A percentile compares a stretch with the other conserved stretches of the same genome.
Evolutionary conservation across 2,888 invertebrate genomes (phyloP).

Genomic region (Eupithecia inturbata): DNA sequence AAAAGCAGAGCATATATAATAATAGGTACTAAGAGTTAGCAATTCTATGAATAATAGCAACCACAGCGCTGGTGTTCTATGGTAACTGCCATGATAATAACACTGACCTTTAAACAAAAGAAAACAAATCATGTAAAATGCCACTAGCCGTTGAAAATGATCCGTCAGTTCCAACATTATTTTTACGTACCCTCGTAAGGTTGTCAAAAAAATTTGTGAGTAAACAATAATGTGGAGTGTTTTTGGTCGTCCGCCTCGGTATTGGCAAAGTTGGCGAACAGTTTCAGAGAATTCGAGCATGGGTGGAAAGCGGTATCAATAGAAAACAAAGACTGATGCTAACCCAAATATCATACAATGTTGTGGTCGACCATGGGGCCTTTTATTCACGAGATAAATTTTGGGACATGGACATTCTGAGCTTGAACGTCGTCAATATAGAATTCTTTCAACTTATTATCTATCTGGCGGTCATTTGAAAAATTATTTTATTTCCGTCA

Average conservation of each 20-base stretch:
- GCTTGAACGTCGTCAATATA: neutral
- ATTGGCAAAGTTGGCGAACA: conserved; percentile 15
- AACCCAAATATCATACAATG: neutral
- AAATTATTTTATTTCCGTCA: conserved; percentile 20
- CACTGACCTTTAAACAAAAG: neutral
- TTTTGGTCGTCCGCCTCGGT: conserved; percentile 15
- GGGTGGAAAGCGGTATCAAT: no score
- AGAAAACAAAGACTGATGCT: no score
- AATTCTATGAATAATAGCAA: no score
- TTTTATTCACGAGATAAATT: no score
- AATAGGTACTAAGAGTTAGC: no score
- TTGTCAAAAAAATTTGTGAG: neutral
- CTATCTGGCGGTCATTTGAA: neutral
- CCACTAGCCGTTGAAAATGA: neutral
- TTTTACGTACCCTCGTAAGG: conserved; percentile 8
- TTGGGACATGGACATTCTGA: neutral
- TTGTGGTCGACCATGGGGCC: neutral
- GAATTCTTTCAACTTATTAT: neutral
- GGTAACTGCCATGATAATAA: no score
- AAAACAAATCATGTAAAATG: neutral
- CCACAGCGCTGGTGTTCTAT: no score
- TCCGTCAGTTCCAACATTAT: conserved; percentile 1
- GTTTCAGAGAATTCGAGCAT: no score
- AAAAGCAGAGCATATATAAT: no score
- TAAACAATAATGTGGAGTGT: conserved; percentile 6